Evolutionary conservation across 1,140 invertebrate species (phyloP).

Genomic region (Bombus sylvicola): DNA sequence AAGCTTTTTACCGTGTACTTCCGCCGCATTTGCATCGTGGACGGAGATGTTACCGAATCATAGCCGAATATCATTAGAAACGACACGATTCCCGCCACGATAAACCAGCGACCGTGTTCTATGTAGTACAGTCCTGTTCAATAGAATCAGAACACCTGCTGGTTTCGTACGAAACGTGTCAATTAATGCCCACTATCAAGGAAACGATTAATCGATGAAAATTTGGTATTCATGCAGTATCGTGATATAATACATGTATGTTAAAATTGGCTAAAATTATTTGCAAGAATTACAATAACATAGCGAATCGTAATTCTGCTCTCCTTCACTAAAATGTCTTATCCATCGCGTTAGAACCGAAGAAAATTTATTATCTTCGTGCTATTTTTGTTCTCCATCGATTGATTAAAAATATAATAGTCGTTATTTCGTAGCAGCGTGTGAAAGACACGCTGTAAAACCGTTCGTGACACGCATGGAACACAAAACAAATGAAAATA

Average conservation of each 20-base stretch:
- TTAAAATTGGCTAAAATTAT: neutral
- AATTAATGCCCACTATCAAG: neutral
- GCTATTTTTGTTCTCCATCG: neutral
- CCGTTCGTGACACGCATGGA: too few relatives aligned
- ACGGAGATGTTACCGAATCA: constrained; percentile 49
- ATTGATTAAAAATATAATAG: too few relatives aligned
- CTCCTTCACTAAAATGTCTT: neutral
- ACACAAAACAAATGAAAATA: too few relatives aligned
- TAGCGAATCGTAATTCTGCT: neutral
- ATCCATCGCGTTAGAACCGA: neutral
- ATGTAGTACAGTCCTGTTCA: neutral
- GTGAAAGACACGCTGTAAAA: too few relatives aligned
- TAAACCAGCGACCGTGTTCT: constrained; percentile 35
- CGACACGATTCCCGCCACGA: constrained; percentile 30
- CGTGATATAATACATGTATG: too few relatives aligned
- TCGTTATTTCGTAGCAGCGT: too few relatives aligned
- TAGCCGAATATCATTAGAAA: constrained; percentile 58
- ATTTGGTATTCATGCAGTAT: too few relatives aligned
- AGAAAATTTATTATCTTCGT: too few relatives aligned
- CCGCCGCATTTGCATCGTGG: constrained; percentile 42
- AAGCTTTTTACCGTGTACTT: constrained; percentile 33
- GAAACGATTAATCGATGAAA: neutral
- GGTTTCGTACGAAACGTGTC: neutral
- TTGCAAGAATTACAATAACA: neutral
- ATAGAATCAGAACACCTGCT: neutral